A percentile compares a stretch with the other conserved stretches of the same genome.
phyloP scores from a whole-genome alignment of 1,140 invertebrate species.

The Sycophaga agraensis region DNA sequence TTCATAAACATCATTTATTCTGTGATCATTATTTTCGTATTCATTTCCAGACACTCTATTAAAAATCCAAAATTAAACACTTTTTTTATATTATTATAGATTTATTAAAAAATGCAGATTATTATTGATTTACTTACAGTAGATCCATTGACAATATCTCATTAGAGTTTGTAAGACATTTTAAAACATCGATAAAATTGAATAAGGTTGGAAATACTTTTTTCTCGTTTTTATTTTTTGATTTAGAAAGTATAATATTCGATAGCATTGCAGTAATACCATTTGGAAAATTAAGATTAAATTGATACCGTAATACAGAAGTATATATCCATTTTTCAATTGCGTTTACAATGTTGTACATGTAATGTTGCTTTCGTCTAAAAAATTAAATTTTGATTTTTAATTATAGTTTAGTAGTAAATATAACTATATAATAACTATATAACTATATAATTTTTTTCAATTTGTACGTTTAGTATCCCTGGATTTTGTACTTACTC shows the following conservation, averaged over 20 bases:
- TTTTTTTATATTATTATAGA: neutral
- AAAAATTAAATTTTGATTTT: too few relatives aligned
- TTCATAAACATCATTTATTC: slow-evolving; percentile 30
- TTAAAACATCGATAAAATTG: slow-evolving; percentile 30
- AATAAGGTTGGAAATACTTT: neutral
- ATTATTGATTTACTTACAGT: slow-evolving; percentile 24
- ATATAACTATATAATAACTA: too few relatives aligned
- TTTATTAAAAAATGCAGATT: neutral
- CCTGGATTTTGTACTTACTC: slow-evolving; percentile 18
- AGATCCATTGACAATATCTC: slow-evolving; percentile 19
- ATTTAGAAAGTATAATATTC: slow-evolving; percentile 1
- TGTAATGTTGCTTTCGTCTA: neutral
- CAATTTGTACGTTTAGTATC: too few relatives aligned
- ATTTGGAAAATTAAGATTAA: slow-evolving; percentile 32
- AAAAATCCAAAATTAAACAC: neutral
- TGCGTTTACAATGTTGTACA: neutral
- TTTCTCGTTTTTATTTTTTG: slow-evolving; percentile 8
- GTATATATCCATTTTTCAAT: slow-evolving; percentile 39
- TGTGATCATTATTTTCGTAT: slow-evolving; percentile 28
- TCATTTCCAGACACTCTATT: neutral
- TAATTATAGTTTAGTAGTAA: too few relatives aligned
- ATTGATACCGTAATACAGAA: slow-evolving; percentile 24
- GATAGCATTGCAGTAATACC: slow-evolving; percentile 32
- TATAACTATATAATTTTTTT: too few relatives aligned
- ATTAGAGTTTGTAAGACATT: slow-evolving; percentile 21